Conservation (phyloP, 2,888 invertebrate genomes). For the Antheraea yamamai region DNA sequence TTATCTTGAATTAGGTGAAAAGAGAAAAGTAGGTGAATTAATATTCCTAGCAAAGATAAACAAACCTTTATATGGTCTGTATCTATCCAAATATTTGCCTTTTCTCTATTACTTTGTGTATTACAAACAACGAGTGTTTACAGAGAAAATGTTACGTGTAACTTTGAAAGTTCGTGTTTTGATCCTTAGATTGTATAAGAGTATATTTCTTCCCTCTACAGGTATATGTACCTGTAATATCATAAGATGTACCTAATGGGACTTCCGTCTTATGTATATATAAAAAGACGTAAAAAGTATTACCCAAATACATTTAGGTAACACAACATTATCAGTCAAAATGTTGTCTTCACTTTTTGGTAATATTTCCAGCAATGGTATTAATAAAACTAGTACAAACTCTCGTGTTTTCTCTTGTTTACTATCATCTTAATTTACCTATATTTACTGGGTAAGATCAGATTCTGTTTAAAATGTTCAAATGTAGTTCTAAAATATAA, state of each 20-base stretch:
- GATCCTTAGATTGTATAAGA: neutral
- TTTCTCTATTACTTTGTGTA: neutral
- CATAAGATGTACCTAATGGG: conserved; percentile 12
- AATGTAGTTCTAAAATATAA: neutral
- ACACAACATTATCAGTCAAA: neutral
- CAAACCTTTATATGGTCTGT: neutral
- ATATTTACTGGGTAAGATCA: no score
- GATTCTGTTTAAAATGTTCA: neutral
- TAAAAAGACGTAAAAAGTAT: neutral
- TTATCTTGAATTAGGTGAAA: neutral
- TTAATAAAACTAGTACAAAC: neutral
- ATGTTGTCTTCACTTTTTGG: no score
- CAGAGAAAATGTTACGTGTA: neutral
- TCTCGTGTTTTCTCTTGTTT: no score
- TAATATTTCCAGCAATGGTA: neutral
- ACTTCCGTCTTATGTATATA: neutral
- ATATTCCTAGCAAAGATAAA: neutral
- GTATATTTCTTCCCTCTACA: neutral
- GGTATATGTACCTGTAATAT: conserved; percentile 8
- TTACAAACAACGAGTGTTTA: conserved; percentile 4
- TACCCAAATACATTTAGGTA: neutral
- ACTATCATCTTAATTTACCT: no score
- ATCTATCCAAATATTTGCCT: conserved; percentile 2
- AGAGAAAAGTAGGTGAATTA: neutral
- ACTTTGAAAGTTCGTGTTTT: neutral